A percentile compares a stretch with the other conserved stretches of the same genome.
Conservation (phyloP, 2,888 invertebrate genomes). For the Eudasyphora cyanicolor region DNA sequence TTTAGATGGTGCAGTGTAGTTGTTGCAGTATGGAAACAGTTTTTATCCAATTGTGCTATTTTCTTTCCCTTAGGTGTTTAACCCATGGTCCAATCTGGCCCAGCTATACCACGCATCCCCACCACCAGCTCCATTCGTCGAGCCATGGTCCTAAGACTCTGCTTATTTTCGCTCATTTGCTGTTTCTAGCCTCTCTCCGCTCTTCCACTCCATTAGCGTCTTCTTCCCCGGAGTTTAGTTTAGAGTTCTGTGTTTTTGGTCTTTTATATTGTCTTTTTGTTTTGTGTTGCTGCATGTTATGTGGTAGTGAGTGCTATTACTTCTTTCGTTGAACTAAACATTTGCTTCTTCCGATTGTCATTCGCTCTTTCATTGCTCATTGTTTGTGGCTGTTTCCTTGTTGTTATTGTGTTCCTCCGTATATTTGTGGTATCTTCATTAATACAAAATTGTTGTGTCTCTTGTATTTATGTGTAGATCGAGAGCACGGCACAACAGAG, state of each 20-base stretch:
- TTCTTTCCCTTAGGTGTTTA: not conserved
- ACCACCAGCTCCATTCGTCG: not conserved
- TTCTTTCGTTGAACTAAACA: conserved; percentile 57
- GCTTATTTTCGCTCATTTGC: conserved; percentile 58
- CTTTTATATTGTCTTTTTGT: conserved; percentile 34
- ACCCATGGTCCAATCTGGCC: conserved; percentile 12
- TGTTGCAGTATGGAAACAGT: too few relatives aligned
- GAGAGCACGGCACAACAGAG: conserved; percentile 26
- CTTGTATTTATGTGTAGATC: not conserved
- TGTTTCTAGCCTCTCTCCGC: conserved; percentile 30
- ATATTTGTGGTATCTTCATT: conserved; percentile 63
- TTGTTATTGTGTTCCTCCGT: conserved; percentile 32
- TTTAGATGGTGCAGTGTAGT: too few relatives aligned
- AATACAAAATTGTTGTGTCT: conserved; percentile 26
- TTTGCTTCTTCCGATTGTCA: conserved; percentile 57
- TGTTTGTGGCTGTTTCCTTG: conserved; percentile 58
- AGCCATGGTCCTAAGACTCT: conserved; percentile 30
- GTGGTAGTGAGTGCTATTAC: conserved; percentile 14
- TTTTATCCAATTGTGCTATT: not conserved
- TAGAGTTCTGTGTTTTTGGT: conserved; percentile 2
- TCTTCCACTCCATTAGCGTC: not conserved
- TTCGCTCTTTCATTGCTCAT: conserved; percentile 62
- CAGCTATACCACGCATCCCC: not conserved
- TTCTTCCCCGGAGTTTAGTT: not conserved
- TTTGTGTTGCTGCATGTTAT: not conserved